Conservation (phyloP, 2,888 invertebrate species). For the Lobophora halterata region DNA sequence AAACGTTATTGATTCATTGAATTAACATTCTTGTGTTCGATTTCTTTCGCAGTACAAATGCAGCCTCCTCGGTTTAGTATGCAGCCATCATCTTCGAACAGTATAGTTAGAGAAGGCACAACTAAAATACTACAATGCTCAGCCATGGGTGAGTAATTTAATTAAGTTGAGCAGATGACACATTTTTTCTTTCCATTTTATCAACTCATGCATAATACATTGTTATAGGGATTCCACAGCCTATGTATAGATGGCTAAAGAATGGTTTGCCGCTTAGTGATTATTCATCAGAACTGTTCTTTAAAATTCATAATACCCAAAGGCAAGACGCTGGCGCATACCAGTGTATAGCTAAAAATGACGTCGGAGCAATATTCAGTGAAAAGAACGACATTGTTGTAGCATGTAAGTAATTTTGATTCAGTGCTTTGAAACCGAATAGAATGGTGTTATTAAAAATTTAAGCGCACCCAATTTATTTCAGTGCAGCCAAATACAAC, state of each 20-base stretch:
- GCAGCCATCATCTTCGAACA: constrained; percentile 92
- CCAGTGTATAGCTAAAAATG: constrained; percentile 95
- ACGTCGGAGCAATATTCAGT: constrained; percentile 95
- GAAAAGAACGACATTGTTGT: constrained; percentile 94
- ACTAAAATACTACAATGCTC: constrained; percentile 96
- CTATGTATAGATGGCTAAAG: constrained; percentile 95
- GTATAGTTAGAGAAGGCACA: constrained; percentile 92
- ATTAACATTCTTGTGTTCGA: constrained; percentile 13
- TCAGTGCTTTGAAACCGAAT: constrained; percentile 7
- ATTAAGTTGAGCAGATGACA: constrained; percentile 7
- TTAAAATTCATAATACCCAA: constrained; percentile 90
- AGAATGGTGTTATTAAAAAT: not conserved
- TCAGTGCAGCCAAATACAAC: no score
- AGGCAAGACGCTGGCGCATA: constrained; percentile 94
- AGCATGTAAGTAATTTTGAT: constrained; percentile 88
- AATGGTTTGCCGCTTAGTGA: constrained; percentile 90
- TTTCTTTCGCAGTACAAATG: constrained; percentile 73
- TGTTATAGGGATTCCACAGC: constrained; percentile 91
- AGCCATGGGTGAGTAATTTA: constrained; percentile 87
- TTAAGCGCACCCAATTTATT: not conserved
- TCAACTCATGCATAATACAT: constrained; percentile 4
- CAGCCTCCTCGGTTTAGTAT: constrained; percentile 94
- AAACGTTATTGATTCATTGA: constrained; percentile 18
- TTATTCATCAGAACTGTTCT: constrained; percentile 90
- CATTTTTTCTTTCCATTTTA: constrained; percentile 1